phyloP scores from a whole-genome alignment of 1,140 invertebrate species.

The Nasonia vitripennis region DNA sequence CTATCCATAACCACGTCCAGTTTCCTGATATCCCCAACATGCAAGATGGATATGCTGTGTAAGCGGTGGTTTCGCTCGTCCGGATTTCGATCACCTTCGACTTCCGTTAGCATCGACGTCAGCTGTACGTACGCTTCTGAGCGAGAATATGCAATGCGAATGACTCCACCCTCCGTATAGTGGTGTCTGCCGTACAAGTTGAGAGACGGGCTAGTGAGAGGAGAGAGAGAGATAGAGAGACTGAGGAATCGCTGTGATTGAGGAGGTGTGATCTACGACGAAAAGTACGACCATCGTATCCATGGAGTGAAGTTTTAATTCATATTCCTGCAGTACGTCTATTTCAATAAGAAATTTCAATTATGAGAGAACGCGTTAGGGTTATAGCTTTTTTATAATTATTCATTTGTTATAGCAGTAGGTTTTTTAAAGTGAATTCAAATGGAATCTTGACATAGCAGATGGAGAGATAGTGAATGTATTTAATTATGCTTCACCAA shows the following conservation, averaged over 20 bases:
- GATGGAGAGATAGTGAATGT: no score
- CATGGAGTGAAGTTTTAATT: no score
- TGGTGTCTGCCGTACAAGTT: neutral
- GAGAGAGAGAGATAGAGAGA: neutral
- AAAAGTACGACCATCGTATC: no score
- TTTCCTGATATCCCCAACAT: constrained; percentile 10
- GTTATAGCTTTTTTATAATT: no score
- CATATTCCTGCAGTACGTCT: no score
- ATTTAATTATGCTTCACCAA: no score
- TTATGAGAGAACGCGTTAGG: no score
- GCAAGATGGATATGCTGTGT: constrained; percentile 9
- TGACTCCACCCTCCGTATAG: neutral
- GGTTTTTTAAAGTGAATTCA: no score
- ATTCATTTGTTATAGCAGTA: no score
- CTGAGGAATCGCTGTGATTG: neutral
- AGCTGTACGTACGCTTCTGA: neutral
- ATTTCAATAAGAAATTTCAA: no score
- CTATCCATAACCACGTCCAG: neutral
- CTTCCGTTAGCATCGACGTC: constrained; percentile 10
- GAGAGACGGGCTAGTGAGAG: neutral
- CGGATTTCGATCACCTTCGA: constrained; percentile 28
- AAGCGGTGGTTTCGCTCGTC: constrained; percentile 2
- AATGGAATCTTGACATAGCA: no score
- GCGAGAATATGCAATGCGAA: constrained; percentile 4
- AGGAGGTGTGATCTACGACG: neutral